phyloP scores from a whole-genome alignment of 2,113 vertebrate genomes.

The Malaclemys terrapin region DNA sequence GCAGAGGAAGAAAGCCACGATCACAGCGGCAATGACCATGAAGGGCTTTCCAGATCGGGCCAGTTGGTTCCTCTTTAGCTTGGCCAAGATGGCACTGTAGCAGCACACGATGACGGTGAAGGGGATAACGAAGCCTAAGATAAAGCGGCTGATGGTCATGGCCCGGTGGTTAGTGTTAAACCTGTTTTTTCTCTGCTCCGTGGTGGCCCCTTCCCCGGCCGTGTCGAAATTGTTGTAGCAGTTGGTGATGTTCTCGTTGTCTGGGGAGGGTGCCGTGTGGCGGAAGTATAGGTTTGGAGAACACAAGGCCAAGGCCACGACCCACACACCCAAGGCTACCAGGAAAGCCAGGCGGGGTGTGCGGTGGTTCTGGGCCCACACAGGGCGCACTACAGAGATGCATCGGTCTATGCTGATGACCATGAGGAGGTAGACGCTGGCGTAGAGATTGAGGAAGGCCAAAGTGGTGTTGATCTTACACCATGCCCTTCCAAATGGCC shows the following conservation, averaged over 20 bases:
- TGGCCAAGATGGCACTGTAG: slow-evolving; percentile 79
- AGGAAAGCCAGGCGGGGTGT: slow-evolving; percentile 73
- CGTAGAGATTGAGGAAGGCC: slow-evolving; percentile 84
- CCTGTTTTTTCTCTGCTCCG: neutral
- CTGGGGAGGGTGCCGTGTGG: slow-evolving; percentile 61
- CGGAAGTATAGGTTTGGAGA: slow-evolving; percentile 80
- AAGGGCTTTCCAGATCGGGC: slow-evolving; percentile 69
- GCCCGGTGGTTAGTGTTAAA: neutral
- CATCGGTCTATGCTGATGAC: slow-evolving; percentile 85
- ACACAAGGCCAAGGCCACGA: slow-evolving; percentile 79
- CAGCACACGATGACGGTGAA: slow-evolving; percentile 80
- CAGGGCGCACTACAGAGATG: slow-evolving; percentile 79
- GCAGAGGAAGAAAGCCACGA: too few species aligned
- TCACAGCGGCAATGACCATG: too few species aligned
- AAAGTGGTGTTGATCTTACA: slow-evolving; percentile 83
- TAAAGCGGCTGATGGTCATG: slow-evolving; percentile 70
- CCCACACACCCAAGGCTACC: slow-evolving; percentile 80
- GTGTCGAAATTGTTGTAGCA: slow-evolving; percentile 84
- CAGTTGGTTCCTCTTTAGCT: slow-evolving; percentile 75
- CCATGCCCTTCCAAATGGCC: slow-evolving; percentile 80
- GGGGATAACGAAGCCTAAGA: slow-evolving; percentile 78
- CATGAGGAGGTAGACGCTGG: slow-evolving; percentile 85
- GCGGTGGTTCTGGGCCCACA: slow-evolving; percentile 83
- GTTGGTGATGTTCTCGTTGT: slow-evolving; percentile 60
- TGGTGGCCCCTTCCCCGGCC: slow-evolving; percentile 12